Base-by-base conservation (phyloP, 2,797 vertebrate species). In the Nasua narica region DNA sequence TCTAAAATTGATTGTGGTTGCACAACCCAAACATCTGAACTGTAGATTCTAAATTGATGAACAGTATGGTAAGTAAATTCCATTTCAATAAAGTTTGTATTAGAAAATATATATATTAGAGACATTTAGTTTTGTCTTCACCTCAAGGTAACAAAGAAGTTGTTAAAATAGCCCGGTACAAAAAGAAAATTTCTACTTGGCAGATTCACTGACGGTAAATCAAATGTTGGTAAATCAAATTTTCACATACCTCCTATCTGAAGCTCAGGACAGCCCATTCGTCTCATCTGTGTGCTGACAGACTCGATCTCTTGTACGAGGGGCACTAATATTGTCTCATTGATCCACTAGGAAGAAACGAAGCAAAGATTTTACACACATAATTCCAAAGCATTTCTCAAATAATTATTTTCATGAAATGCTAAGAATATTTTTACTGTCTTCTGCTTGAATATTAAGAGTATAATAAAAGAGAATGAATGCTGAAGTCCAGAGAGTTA, bases 251-350 rank as follows among this genome's bases (percentile, higher is more conserved):
- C 99, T 99, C 99, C 99, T 7, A 99, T 99, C 94, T 99, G 99
- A 86, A 99, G 97, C 32, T 99, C 99, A 0, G 99, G 99, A 90
- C 99, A 99, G 15, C 99, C 99, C 98, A 99, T 99, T 95, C 99
- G 99, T 90, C 99, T 99, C 96, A 99, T 99, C 96, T 99, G 99
- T 15, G 99, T 99, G 98, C 99, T 99, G 96, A 99, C 99, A 2
- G 99, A 99, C 43, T 99, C 99, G 0, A 99, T 99, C 98, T 99
- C 99, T 72, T 99, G 99, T 37, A 99, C 99, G 93, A 99, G 98
- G 0, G 99, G 99, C 93, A 99, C 99, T 97, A 99, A 98, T 96
- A 99, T 99, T 9, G 99, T 99, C 98, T 99, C 99, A 92, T 99
- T 99, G 93, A 99, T 99, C 99, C 99, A 99, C 99, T 99, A 91